Conservation (phyloP, 2,113 vertebrate genomes). For the Mustela lutreola region DNA sequence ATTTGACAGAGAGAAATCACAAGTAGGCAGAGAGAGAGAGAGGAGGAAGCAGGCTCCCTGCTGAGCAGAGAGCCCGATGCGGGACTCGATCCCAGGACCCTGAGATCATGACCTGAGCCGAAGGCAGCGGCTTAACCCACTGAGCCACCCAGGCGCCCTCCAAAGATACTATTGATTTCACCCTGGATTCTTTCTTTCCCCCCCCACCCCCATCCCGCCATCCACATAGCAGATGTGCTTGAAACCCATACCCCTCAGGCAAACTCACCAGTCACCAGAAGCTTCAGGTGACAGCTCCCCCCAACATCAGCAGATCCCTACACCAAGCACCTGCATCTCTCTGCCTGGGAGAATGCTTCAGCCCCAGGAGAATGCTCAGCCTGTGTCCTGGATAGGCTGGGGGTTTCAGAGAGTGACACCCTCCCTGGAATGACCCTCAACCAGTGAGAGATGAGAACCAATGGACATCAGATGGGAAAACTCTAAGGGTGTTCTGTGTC, state of each 20-base stretch:
- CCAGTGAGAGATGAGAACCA: background rate
- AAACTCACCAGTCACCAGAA: background rate
- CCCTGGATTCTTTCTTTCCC: background rate
- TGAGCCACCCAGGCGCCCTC: no score
- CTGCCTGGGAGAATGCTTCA: background rate
- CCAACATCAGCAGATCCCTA: background rate
- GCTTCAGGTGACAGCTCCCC: background rate
- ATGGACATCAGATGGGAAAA: background rate
- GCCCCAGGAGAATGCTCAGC: background rate
- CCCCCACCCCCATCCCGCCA: no score
- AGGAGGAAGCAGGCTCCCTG: no score
- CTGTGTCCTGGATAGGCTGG: background rate
- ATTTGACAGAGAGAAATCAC: no score
- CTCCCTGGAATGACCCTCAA: background rate
- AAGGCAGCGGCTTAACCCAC: no score
- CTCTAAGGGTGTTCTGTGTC: no score
- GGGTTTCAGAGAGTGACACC: background rate
- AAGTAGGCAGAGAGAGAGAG: no score
- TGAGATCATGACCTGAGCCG: no score
- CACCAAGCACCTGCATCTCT: background rate
- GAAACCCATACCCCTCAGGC: background rate
- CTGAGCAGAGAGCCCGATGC: no score
- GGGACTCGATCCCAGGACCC: no score
- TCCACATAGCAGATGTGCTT: accelerated
- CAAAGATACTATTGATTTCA: background rate